Conservation (phyloP, 2,888 invertebrate genomes). For the Dysmachus trigonus region DNA sequence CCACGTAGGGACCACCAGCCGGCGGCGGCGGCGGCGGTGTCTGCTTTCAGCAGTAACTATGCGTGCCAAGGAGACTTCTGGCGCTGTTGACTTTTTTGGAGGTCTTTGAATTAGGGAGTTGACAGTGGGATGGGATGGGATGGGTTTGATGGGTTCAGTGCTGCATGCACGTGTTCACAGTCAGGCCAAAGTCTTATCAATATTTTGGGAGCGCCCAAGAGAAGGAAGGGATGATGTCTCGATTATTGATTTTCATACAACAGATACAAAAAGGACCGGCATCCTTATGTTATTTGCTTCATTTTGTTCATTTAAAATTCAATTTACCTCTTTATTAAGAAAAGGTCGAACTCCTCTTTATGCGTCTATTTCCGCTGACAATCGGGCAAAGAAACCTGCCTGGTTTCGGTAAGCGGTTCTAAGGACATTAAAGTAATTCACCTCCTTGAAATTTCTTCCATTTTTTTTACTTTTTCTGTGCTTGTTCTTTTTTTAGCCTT, state of each 20-base stretch:
- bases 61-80: neutral
- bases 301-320: neutral
- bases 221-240: neutral
- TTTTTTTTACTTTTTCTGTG: neutral
- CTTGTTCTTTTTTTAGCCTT: neutral
- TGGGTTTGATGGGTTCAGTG: neutral
- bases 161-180: neutral
- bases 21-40: neutral
- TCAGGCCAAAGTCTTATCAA: neutral
- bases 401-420: neutral
- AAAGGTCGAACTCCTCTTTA: neutral
- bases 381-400: neutral
- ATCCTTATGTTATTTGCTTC: neutral
- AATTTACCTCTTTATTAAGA: slow-evolving; percentile 18
- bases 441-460: neutral
- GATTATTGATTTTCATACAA: neutral
- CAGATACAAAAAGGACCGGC: neutral
- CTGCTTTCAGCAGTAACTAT: neutral
- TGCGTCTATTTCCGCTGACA: neutral
- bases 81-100: neutral
- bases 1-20: neutral
- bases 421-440: neutral
- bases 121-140: neutral
- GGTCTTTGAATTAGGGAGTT: neutral
- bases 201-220: neutral